Evolutionary conservation across 2,797 vertebrate species (phyloP).

Genomic region (Hephaestus fuliginosus): DNA sequence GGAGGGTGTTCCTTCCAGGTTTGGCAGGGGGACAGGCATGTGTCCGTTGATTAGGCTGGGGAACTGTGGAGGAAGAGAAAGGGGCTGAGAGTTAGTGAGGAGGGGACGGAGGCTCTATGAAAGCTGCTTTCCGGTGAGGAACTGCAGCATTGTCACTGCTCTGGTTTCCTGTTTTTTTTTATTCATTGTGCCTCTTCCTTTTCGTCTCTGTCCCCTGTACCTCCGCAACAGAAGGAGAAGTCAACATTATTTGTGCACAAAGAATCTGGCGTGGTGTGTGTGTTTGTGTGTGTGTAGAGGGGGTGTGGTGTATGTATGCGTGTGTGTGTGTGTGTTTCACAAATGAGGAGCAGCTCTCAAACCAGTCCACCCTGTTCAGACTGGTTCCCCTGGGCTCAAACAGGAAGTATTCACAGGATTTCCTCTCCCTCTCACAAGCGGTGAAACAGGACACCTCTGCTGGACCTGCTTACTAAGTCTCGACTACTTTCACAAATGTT

Average conservation of each 20-base stretch:
- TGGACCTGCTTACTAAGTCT: constrained; percentile 70
- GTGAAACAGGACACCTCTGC: constrained; percentile 85
- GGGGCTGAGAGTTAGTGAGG: constrained; percentile 63
- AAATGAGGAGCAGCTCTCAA: constrained; percentile 82
- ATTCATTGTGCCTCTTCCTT: constrained; percentile 76
- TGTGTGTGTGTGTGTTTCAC: constrained; percentile 58
- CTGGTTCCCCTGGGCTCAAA: constrained; percentile 85
- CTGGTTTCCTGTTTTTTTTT: constrained; percentile 76
- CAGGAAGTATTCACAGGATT: constrained; percentile 89
- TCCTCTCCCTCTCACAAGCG: constrained; percentile 80
- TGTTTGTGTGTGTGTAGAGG: constrained; percentile 15
- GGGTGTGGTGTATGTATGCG: constrained; percentile 25
- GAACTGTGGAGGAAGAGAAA: constrained; percentile 89
- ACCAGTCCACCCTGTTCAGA: constrained; percentile 85
- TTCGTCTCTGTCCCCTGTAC: constrained; percentile 62
- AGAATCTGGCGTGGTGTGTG: constrained; percentile 41
- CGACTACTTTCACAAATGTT: constrained; percentile 61
- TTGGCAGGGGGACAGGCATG: constrained; percentile 93
- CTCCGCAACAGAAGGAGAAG: constrained; percentile 55
- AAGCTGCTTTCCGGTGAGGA: constrained; percentile 77
- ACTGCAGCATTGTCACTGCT: constrained; percentile 79
- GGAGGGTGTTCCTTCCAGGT: constrained; percentile 92
- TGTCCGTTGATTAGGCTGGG: constrained; percentile 95
- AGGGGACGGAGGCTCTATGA: constrained; percentile 60
- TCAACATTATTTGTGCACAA: constrained; percentile 65